These are phyloP conservation scores for Bradynema listronoti DNA, from an alignment of 1,140 invertebrate genomes.

Conservation along the genomic window DNA sequence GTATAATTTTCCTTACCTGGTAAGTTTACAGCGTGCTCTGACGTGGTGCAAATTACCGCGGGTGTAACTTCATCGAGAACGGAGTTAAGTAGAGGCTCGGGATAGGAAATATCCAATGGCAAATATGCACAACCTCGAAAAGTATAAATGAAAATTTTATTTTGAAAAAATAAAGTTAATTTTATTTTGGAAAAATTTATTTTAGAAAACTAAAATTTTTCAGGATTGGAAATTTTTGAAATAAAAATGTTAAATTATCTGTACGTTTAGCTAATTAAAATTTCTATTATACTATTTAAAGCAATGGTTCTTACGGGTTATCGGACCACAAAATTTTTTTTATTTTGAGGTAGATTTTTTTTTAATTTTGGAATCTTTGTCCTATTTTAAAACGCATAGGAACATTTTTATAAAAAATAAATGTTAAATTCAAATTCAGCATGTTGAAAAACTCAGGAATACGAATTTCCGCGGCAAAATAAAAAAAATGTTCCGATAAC, in stretches of 20 bases:
- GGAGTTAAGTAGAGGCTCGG: conserved; percentile 56
- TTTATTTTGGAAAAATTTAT: neutral
- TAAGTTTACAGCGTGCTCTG: conserved; percentile 43
- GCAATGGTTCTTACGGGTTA: neutral
- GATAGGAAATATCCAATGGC: conserved; percentile 62
- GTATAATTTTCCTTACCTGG: conserved; percentile 33
- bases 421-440: no score
- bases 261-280: neutral
- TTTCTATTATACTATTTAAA: neutral
- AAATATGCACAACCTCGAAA: conserved; percentile 61
- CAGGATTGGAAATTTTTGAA: neutral
- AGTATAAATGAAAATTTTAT: conserved; percentile 8
- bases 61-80: conserved; percentile 59
- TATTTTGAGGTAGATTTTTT: no score
- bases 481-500: neutral
- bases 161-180: conserved; percentile 1
- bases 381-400: no score
- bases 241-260: neutral
- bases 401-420: no score
- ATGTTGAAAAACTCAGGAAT: no score
- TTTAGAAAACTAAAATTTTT: neutral
- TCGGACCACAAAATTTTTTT: no score
- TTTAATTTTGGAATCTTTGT: no score
- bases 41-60: conserved; percentile 51
- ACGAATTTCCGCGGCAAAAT: no score